Base-by-base conservation (phyloP, 2,888 invertebrate genomes). In the Dryobota labecula region DNA sequence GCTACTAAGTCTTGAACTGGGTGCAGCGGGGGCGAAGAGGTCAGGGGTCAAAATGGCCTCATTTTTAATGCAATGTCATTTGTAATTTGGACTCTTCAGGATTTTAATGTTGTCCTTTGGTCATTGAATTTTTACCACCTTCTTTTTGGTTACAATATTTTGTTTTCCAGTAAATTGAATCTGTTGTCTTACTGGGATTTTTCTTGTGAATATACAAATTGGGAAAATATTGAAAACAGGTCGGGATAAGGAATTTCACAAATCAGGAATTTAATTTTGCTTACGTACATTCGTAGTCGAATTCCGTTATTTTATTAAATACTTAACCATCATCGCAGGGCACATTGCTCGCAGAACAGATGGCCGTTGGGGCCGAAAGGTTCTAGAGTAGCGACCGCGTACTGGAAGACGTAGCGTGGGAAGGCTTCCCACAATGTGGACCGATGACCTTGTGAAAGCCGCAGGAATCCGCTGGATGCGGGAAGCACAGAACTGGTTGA, bases 1-100 rank as follows among this genome's bases (percentile, higher is more conserved):
- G 53, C 18, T 43, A 15, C 9, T 61, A 62, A 62, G n/a, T 57
- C 7, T 57, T 13, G 62, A 43, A 11, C 30, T 43, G n/a, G 4
- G 33, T 69, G 53, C 47, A 70, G 13, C n/a, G 41, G n/a, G 20
- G 47, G 41, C n/a, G n/a, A 11, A 2, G 61, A 53, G 53, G 41
- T 66, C 45, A 58, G 27, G 15, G 49, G 51, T 69, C 30, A 54
- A 63, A 78, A 41, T 60, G n/a, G 18, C 30, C 53, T 63, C 45
- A 66, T 62, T 53, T 62, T 66, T 75, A 27, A 63, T 60, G 41
- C 70, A 70, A 69, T 67, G 27, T 30, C 56, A 70, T 63, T 62
- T 75, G 57, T 67, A 53, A 66, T 63, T 51, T 54, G 27, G 41
- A 30, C 15, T 54, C 43, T 54, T 57, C 9, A 43, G 49, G n/a